Base-by-base conservation (phyloP, 2,113 vertebrate genomes). In the Phaethornis superciliosus region DNA sequence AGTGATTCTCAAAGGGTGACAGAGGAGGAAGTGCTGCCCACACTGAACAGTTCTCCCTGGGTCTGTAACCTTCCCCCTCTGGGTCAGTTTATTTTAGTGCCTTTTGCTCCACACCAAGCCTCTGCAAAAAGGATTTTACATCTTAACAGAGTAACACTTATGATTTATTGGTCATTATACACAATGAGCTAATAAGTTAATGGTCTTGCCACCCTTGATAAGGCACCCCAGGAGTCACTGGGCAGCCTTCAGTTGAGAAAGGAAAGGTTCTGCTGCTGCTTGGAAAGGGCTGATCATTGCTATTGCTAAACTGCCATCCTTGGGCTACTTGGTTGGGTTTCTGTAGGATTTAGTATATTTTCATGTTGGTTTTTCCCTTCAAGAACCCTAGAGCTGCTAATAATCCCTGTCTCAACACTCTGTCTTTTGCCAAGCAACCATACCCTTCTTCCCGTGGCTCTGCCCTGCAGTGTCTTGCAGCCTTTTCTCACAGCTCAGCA, bases 151-250 rank as follows among this genome's bases (percentile, higher is more conserved):
- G 26, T 60, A 62, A 79, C 87, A 27, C 9, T 27, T 20, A 8
- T 9, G 49, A 79, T 87, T 82, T 94, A 26, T 85, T 2, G 12
- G 74, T 68, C 78, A 78, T 35, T 47, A 68, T n/a, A 47, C 15
- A 30, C 19, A n/a, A 8, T 63, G 32, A 89, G 58, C 44, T 56
- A 55, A 81, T 37, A 68, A 55, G 52, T 4, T 24, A 9, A 77
- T 11, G 18, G 33, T 17, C 71, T 89, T 0, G 0, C 74, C 63
- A n/a, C 23, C 58, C 82, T 46, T 30, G 70, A 54, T 80, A 90
- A 74, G 49, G 42, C 13, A 51, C 52, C 0, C 0, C 2, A 30
- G 54, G n/a, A 46, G 60, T 20, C 6, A 9, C 32, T n/a, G 12
- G 37, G 64, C 27, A 54, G 26, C 70, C 10, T 59, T 32, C 21